phyloP scores from a whole-genome alignment of 2,113 vertebrate species.

The Cichladusa arquata region DNA sequence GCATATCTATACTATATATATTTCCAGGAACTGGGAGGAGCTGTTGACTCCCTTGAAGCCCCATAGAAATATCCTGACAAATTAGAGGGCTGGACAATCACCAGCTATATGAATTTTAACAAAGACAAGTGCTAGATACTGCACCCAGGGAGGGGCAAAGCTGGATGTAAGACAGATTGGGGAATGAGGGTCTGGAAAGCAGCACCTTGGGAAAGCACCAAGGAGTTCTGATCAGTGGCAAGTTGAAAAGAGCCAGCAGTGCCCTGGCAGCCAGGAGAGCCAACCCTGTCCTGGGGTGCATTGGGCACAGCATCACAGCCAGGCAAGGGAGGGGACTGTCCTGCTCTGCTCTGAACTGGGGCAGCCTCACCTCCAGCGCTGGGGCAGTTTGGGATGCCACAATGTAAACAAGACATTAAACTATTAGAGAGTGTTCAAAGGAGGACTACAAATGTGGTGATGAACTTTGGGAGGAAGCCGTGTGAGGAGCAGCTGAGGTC shows the following conservation, averaged over 20 bases:
- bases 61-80: not conserved
- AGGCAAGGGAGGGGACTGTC: not conserved
- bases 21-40: not conserved
- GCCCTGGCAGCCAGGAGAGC: not conserved
- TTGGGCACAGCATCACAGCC: accelerated
- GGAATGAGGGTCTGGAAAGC: not conserved
- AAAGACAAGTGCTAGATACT: not conserved
- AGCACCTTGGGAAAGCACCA: not conserved
- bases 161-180: not conserved
- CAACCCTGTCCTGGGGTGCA: accelerated
- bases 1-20: not conserved
- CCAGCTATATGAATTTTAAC: not conserved
- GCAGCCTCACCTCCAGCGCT: accelerated
- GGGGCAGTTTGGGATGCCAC: not conserved
- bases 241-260: not conserved
- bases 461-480: accelerated
- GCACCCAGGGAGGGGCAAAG: not conserved
- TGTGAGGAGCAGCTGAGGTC: not conserved
- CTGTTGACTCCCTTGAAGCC: not conserved
- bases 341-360: accelerated
- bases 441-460: not conserved
- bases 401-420: accelerated
- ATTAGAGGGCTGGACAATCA: not conserved
- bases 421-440: not conserved
- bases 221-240: accelerated